phyloP scores from a whole-genome alignment of 2,113 vertebrate genomes.

The Chloropsis cyanopogon region DNA sequence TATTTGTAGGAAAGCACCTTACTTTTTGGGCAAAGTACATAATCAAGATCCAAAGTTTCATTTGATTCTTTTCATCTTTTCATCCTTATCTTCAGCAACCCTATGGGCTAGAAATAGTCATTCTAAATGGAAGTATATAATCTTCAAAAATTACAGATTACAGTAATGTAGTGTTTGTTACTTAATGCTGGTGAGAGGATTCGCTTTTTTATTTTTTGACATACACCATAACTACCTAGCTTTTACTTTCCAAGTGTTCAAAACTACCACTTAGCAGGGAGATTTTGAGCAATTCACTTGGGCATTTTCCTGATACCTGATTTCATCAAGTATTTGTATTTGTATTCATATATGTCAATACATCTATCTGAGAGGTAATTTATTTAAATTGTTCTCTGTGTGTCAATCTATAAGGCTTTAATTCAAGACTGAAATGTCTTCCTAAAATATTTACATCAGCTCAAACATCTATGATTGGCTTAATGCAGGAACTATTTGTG shows the following conservation, averaged over 20 bases:
- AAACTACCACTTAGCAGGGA: not conserved
- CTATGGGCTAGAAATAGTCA: not conserved
- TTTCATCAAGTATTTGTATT: not conserved
- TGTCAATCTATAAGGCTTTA: not conserved
- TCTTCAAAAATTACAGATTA: not conserved
- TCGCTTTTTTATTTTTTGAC: not conserved
- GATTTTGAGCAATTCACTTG: not conserved
- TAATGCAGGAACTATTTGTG: rapidly evolving
- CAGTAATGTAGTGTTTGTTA: not conserved
- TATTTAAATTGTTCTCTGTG: not conserved
- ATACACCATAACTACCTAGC: not conserved
- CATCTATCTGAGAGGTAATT: not conserved
- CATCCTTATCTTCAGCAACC: not conserved
- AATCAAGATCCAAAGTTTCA: not conserved
- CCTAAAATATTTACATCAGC: not conserved
- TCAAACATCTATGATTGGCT: not conserved
- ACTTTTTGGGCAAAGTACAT: not conserved
- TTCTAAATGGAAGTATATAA: not conserved
- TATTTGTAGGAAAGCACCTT: not conserved
- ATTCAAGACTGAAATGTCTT: not conserved
- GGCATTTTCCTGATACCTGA: not conserved
- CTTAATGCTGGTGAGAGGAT: not conserved
- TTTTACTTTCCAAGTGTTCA: not conserved
- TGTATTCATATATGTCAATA: not conserved
- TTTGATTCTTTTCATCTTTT: not conserved